These are phyloP conservation scores for Drosophila repleta DNA, from an alignment of 1,140 invertebrate species.

Conservation along the genomic window DNA sequence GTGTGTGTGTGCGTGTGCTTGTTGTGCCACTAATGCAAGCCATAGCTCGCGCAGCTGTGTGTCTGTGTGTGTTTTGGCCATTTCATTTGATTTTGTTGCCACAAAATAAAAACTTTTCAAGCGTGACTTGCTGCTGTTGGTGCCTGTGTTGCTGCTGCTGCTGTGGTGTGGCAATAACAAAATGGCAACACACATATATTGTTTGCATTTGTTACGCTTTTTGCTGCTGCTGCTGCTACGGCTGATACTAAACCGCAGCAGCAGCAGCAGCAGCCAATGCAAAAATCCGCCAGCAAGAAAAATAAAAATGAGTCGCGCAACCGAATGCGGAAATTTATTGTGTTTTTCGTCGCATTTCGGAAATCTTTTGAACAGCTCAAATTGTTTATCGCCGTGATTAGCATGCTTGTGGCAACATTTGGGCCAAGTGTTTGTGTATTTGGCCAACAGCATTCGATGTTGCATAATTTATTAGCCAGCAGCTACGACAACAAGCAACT, in stretches of 20 bases:
- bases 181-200: conserved; percentile 70
- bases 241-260: conserved; percentile 67
- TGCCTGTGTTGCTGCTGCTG: conserved; percentile 38
- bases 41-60: conserved; percentile 48
- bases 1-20: conserved; percentile 26
- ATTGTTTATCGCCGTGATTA: conserved; percentile 79
- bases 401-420: conserved; percentile 67
- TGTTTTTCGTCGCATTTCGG: conserved; percentile 60
- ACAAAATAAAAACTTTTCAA: conserved; percentile 80
- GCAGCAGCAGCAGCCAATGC: conserved; percentile 26
- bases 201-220: conserved; percentile 57
- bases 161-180: conserved; percentile 63
- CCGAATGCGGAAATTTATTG: conserved; percentile 79
- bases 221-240: conserved; percentile 64
- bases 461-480: conserved; percentile 23
- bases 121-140: conserved; percentile 68
- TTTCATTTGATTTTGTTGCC: conserved; percentile 79
- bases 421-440: conserved; percentile 25
- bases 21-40: conserved; percentile 61
- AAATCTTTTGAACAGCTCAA: conserved; percentile 71
- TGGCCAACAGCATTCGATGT: conserved; percentile 6
- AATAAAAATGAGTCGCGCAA: conserved; percentile 43
- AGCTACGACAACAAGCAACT: conserved; percentile 44
- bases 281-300: conserved; percentile 22
- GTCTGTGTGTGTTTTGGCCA: conserved; percentile 52